Evolutionary conservation across 2,113 vertebrate species (phyloP).

Genomic region (Pampusana beccarii): DNA sequence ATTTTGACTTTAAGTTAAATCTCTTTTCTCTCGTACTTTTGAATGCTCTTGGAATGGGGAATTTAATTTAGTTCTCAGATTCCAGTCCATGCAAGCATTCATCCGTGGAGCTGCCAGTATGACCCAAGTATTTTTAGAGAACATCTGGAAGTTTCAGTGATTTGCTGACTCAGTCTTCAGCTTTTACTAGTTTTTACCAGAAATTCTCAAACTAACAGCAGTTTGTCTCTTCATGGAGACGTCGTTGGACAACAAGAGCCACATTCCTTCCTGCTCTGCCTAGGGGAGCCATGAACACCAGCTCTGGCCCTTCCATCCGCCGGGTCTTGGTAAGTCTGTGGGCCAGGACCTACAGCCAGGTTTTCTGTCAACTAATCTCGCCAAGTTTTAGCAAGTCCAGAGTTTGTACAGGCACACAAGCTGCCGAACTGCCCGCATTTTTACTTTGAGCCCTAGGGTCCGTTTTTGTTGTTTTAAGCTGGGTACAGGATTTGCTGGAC

Average conservation of each 20-base stretch:
- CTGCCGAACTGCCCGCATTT: no score
- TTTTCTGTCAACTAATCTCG: no score
- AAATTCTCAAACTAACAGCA: not conserved
- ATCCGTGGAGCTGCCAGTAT: not conserved
- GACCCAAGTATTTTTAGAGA: not conserved
- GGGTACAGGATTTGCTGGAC: no score
- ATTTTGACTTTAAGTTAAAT: not conserved
- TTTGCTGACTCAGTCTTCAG: not conserved
- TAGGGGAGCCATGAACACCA: not conserved
- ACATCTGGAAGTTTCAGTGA: not conserved
- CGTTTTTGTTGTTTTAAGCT: no score
- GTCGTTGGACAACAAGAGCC: accelerated
- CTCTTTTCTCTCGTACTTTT: not conserved
- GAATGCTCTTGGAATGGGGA: not conserved
- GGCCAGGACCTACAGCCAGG: no score
- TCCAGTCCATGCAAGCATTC: not conserved
- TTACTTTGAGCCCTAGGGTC: no score
- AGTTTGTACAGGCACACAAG: no score
- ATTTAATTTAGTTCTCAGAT: not conserved
- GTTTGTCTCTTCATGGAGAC: not conserved
- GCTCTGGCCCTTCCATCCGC: accelerated
- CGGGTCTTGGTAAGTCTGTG: accelerated
- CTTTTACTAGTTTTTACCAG: not conserved
- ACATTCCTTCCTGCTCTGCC: accelerated
- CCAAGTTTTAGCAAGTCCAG: not conserved